Conservation (phyloP, 2,888 invertebrate genomes). For the Teleogryllus oceanicus region DNA sequence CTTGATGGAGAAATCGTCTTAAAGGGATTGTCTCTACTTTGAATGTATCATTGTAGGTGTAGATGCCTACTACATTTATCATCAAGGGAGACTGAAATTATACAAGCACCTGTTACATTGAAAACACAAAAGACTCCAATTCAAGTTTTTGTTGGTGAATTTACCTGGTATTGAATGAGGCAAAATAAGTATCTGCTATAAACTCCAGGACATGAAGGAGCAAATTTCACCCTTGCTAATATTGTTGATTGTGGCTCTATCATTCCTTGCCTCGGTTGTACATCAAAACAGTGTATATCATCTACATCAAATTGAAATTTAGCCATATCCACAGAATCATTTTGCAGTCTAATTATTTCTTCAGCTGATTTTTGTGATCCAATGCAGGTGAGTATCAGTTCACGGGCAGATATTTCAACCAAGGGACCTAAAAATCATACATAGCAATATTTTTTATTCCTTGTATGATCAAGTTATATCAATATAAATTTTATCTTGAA, state of each 20-base stretch:
- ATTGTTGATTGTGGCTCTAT: slow-evolving; percentile 42
- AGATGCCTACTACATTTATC: slow-evolving; percentile 43
- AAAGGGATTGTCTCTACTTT: slow-evolving; percentile 30
- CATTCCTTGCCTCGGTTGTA: slow-evolving; percentile 43
- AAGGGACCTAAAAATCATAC: slow-evolving; percentile 38
- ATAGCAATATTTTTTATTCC: no score
- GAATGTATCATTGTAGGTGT: slow-evolving; percentile 27
- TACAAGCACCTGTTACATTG: slow-evolving; percentile 26
- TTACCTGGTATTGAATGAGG: slow-evolving; percentile 47
- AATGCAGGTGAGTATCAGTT: slow-evolving; percentile 34
- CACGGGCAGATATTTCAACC: slow-evolving; percentile 34
- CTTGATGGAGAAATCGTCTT: slow-evolving; percentile 37
- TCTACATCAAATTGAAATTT: slow-evolving; percentile 46
- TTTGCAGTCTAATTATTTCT: slow-evolving; percentile 45
- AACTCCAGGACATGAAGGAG: slow-evolving; percentile 42
- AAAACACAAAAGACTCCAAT: not conserved
- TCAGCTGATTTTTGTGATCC: slow-evolving; percentile 30
- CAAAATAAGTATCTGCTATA: slow-evolving; percentile 44
- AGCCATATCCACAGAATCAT: slow-evolving; percentile 43
- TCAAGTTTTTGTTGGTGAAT: slow-evolving; percentile 30
- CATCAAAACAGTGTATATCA: slow-evolving; percentile 43
- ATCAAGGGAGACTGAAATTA: slow-evolving; percentile 44
- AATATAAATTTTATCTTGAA: not conserved
- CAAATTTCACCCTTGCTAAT: slow-evolving; percentile 45
- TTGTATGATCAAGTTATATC: no score